A percentile compares a stretch with the other conserved stretches of the same genome.
phyloP scores from a whole-genome alignment of 2,113 vertebrate genomes.

The Theristicus caerulescens region DNA sequence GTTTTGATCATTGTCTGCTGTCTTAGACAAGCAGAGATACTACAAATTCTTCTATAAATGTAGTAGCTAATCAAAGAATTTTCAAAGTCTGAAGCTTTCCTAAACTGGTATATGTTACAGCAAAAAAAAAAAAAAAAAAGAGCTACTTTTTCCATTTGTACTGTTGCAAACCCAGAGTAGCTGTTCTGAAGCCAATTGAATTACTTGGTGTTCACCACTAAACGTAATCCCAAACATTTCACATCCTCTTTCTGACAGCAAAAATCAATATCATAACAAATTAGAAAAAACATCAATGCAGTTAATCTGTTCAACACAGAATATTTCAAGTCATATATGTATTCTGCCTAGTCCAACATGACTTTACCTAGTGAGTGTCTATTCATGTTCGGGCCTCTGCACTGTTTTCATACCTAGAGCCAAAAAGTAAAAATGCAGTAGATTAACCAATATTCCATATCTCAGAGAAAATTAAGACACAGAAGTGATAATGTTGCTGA shows the following conservation, averaged over 20 bases:
- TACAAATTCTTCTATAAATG: neutral
- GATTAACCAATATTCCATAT: neutral
- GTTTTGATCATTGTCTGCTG: neutral
- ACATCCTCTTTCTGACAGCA: neutral
- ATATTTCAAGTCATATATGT: neutral
- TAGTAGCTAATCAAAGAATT: neutral
- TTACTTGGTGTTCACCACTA: neutral
- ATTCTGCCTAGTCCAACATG: neutral
- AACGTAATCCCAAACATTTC: neutral
- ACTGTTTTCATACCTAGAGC: neutral
- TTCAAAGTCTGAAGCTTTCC: neutral
- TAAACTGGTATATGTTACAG: neutral
- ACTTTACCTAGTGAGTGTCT: neutral
- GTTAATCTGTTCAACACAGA: neutral
- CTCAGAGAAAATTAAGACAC: neutral
- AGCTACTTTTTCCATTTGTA: neutral
- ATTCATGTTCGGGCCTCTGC: neutral
- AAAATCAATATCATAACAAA: neutral
- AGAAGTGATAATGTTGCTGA: neutral
- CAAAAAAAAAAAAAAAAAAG: neutral
- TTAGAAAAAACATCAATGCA: neutral
- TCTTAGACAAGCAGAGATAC: neutral
- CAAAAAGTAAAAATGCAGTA: neutral
- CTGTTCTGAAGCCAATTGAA: neutral
- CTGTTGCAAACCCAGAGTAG: neutral